Evolutionary conservation across 2,888 invertebrate genomes (phyloP).

Genomic region (Pheosia tremula): DNA sequence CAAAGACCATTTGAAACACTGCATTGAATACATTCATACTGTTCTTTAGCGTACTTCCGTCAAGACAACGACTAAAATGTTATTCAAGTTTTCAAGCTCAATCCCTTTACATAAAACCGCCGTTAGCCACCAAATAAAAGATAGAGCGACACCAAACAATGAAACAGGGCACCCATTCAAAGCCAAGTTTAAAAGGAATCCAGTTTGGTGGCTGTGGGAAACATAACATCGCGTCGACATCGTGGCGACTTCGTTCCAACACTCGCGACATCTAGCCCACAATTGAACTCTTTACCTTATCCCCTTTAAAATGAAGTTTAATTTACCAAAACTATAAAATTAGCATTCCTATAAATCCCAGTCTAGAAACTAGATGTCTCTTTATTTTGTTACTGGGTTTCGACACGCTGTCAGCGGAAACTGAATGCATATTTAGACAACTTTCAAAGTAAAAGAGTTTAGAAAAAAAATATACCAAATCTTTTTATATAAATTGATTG

Average conservation of each 20-base stretch:
- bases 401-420: constrained; percentile 22
- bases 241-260: constrained; percentile 30
- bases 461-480: constrained; percentile 17
- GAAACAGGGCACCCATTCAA: constrained; percentile 59
- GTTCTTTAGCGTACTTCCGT: neutral
- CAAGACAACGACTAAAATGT: constrained; percentile 7
- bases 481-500: constrained; percentile 29
- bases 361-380: constrained; percentile 35
- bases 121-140: constrained; percentile 38
- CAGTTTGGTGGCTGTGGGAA: constrained; percentile 60
- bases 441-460: constrained; percentile 22
- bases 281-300: constrained; percentile 33
- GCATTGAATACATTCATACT: neutral
- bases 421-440: constrained; percentile 22
- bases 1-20: no score
- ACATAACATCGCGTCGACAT: constrained; percentile 51
- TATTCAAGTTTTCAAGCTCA: constrained; percentile 13
- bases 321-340: constrained; percentile 12
- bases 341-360: constrained; percentile 34
- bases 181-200: constrained; percentile 64
- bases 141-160: constrained; percentile 56
- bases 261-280: constrained; percentile 19
- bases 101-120: constrained; percentile 27
- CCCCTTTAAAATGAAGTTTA: constrained; percentile 24
- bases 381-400: constrained; percentile 32